These are phyloP conservation scores for Heteropelma amictum DNA, from an alignment of 2,888 invertebrate species.

Conservation along the genomic window DNA sequence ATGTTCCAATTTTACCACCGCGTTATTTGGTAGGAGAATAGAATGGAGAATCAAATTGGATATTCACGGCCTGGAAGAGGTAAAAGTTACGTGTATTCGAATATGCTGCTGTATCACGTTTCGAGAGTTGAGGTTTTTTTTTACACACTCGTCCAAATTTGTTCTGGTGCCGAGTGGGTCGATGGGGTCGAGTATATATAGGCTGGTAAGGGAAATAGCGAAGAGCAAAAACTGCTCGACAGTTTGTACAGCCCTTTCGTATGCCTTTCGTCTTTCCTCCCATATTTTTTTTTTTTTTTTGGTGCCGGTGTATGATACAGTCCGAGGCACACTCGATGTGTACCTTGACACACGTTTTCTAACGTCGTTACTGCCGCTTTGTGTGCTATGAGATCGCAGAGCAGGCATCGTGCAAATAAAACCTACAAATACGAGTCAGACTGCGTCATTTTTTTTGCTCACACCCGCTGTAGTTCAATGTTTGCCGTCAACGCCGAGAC, in stretches of 20 bases:
- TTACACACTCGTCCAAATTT: slow-evolving; percentile 66
- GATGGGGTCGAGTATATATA: slow-evolving; percentile 30
- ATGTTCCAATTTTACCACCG: no score
- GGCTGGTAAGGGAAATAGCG: slow-evolving; percentile 13
- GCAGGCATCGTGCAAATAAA: slow-evolving; percentile 62
- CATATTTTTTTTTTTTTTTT: no score
- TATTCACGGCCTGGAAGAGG: slow-evolving; percentile 1
- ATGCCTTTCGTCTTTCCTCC: slow-evolving; percentile 25
- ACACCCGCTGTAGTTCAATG: slow-evolving; percentile 45
- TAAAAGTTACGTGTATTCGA: not conserved
- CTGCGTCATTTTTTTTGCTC: slow-evolving; percentile 52
- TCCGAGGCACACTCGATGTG: slow-evolving; percentile 57
- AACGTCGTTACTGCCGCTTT: slow-evolving; percentile 62
- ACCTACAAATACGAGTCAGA: slow-evolving; percentile 62
- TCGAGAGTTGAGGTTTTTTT: slow-evolving; percentile 44
- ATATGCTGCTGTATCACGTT: slow-evolving; percentile 39
- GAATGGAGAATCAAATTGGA: not conserved
- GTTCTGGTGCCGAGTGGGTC: slow-evolving; percentile 56
- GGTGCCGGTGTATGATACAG: slow-evolving; percentile 27
- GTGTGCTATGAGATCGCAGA: slow-evolving; percentile 52
- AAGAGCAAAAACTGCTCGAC: not conserved
- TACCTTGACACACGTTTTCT: slow-evolving; percentile 67
- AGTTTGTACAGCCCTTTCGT: slow-evolving; percentile 21
- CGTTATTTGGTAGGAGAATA: no score
- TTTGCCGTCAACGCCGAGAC: slow-evolving; percentile 44